phyloP scores from a whole-genome alignment of 2,888 invertebrate genomes.

The Drosophila kanekoi region DNA sequence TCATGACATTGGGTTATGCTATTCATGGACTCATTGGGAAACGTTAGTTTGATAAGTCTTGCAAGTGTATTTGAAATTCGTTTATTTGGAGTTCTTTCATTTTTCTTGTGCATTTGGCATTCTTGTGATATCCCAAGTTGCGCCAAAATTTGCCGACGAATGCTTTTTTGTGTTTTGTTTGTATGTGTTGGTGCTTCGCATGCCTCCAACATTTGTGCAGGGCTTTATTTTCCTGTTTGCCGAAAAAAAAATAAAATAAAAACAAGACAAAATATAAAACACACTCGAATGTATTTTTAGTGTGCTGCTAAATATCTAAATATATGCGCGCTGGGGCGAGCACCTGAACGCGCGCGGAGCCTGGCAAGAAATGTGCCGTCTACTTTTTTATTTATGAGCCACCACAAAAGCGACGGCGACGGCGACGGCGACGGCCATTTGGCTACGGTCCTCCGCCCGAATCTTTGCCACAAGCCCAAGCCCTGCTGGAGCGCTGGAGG shows the following conservation, averaged over 20 bases:
- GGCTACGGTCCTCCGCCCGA: constrained; percentile 30
- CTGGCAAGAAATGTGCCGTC: constrained; percentile 57
- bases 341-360: constrained; percentile 55
- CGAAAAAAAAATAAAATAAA: constrained; percentile 24
- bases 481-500: not conserved
- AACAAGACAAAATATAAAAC: constrained; percentile 22
- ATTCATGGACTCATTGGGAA: not conserved
- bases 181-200: constrained; percentile 24
- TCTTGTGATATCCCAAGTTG: constrained; percentile 61
- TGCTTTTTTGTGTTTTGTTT: constrained; percentile 38
- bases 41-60: not conserved
- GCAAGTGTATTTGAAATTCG: constrained; percentile 44
- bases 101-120: constrained; percentile 55
- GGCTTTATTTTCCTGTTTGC: constrained; percentile 53
- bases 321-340: constrained; percentile 65
- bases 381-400: constrained; percentile 76
- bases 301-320: constrained; percentile 78
- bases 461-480: constrained; percentile 21
- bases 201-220: constrained; percentile 56
- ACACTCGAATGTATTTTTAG: constrained; percentile 75
- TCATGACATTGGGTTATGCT: not conserved
- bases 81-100: constrained; percentile 3
- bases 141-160: constrained; percentile 47
- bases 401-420: constrained; percentile 38
- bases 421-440: constrained; percentile 35